Evolutionary conservation across 1,140 invertebrate genomes (phyloP).

Genomic region (Ephestia elutella): DNA sequence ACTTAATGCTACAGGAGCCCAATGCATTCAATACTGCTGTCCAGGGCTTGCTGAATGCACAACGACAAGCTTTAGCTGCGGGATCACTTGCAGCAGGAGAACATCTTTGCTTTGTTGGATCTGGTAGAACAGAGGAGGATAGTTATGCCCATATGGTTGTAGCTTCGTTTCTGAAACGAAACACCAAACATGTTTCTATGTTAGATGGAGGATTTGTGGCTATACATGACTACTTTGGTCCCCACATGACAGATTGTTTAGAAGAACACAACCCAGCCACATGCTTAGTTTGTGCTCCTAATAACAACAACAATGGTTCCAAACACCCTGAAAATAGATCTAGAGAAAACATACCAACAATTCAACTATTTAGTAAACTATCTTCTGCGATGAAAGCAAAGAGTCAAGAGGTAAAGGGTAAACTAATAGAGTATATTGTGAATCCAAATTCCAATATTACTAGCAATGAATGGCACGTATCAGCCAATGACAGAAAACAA

Average conservation of each 20-base stretch:
- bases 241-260: slow-evolving; percentile 85
- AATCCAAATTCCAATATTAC: slow-evolving; percentile 82
- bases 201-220: slow-evolving; percentile 94
- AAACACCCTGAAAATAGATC: slow-evolving; percentile 40
- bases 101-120: slow-evolving; percentile 97
- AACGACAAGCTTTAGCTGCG: slow-evolving; percentile 90
- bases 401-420: slow-evolving; percentile 93
- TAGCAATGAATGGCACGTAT: slow-evolving; percentile 84
- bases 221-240: slow-evolving; percentile 88
- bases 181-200: slow-evolving; percentile 93
- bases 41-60: slow-evolving; percentile 92
- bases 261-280: slow-evolving; percentile 86
- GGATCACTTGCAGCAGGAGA: slow-evolving; percentile 94
- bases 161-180: slow-evolving; percentile 96
- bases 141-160: slow-evolving; percentile 99
- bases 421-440: slow-evolving; percentile 94
- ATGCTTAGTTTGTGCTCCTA: slow-evolving; percentile 87
- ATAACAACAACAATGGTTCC: slow-evolving; percentile 66
- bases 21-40: slow-evolving; percentile 95
- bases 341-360: slow-evolving; percentile 67
- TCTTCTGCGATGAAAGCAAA: slow-evolving; percentile 90
- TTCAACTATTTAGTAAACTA: slow-evolving; percentile 85
- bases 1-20: slow-evolving; percentile 97
- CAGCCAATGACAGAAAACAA: slow-evolving; percentile 86
- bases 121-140: slow-evolving; percentile 95